Evolutionary conservation across 2,797 vertebrate genomes (phyloP).

Genomic region (Carduelis carduelis): DNA sequence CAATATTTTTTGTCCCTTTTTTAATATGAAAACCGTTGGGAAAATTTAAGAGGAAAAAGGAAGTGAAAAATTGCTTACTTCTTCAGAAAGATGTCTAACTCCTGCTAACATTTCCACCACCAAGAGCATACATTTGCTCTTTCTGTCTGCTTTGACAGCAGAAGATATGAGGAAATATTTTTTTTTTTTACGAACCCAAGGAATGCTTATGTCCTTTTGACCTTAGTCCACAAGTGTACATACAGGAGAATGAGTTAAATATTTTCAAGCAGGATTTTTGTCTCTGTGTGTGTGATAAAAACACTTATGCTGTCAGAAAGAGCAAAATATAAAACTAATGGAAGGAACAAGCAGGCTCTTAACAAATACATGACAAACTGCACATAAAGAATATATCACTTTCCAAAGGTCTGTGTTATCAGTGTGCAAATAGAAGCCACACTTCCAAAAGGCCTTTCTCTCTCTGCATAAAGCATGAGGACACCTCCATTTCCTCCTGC

Average conservation of each 20-base stretch:
- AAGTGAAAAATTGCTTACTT: not conserved
- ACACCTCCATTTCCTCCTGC: not conserved
- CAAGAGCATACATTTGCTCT: not conserved
- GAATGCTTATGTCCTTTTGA: not conserved
- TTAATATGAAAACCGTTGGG: not conserved
- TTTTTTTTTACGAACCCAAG: not conserved
- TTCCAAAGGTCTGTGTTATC: not conserved
- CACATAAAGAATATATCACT: not conserved
- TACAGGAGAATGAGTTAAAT: not conserved
- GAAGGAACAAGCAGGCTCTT: not conserved
- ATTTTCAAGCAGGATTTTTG: not conserved
- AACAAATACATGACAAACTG: not conserved
- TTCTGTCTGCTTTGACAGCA: not conserved
- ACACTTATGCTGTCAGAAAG: not conserved
- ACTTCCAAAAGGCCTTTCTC: not conserved
- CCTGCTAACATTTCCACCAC: not conserved
- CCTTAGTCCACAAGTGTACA: not conserved
- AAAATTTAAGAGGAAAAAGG: not conserved
- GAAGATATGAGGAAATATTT: not conserved
- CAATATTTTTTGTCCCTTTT: not conserved
- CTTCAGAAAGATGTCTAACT: not conserved
- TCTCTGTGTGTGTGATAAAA: not conserved
- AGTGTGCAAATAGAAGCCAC: not conserved
- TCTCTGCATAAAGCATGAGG: not conserved
- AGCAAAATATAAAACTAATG: not conserved